Base-by-base conservation (phyloP, 1,140 invertebrate genomes). In the Euglossa dilemma region DNA sequence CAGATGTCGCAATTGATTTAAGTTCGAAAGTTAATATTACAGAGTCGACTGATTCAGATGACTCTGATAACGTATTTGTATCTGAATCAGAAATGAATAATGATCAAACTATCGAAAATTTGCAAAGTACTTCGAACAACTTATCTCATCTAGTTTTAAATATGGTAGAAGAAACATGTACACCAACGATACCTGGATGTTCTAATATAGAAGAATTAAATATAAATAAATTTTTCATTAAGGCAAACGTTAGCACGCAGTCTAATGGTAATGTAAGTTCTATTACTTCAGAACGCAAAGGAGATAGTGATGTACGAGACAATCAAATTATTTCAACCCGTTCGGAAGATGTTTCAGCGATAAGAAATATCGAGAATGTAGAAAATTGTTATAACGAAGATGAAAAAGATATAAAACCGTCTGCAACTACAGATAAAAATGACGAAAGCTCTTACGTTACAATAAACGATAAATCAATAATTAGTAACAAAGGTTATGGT, bases 1-100 rank as follows among this genome's bases (percentile, higher is more conserved):
- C 81, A 12, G 88, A 89, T 61, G 50, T 89, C 20, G 89, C 88
- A 9, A 81, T 86, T 18, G 89, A 85, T 75, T 87, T 90, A 73
- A 87, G 87, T 57, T 83, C 86, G 16, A 89, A 77, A 70, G 59
- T 90, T 52, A 73, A 75, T 6, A 67, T 20, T 25, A 8, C 67
- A 54, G 84, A 87, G 12, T 78, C 81, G 18, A 54, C 36, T n/a
- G 85, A 91, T 80, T 88, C 88, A 14, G 84, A 90, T 59, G 89
- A 89, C 74, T 52, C 69, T 20, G 86, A 86, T 61, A 81, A 78
- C 63, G 80, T 87, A n/a, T 84, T 85, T 43, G 79, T 54, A 64
- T 77, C 84, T 2, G 75, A 86, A n/a, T 61, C 56, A 47, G 75
- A 78, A 66, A 74, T 28, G 18, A 54, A 52, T 45, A 75, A 84